A percentile compares a stretch with the other conserved stretches of the same genome.
These are phyloP conservation scores for Eclectus roratus DNA, from an alignment of 2,113 vertebrate genomes.

Conservation along the genomic window DNA sequence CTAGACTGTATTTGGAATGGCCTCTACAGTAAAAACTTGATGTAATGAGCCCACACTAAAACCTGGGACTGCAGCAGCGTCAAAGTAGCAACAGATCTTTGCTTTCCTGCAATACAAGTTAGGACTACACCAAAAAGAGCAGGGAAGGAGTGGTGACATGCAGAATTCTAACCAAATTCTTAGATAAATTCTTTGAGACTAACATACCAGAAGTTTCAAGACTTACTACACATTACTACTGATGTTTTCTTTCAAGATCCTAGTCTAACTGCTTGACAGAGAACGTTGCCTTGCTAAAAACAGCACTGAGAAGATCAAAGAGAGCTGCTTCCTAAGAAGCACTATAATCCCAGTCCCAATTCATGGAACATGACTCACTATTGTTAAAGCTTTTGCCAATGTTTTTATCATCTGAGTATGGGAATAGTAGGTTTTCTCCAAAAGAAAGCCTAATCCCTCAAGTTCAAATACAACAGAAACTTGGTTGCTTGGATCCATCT, in stretches of 20 bases:
- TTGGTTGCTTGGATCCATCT: conserved; percentile 23
- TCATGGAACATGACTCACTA: conserved; percentile 44
- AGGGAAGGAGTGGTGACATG: not conserved
- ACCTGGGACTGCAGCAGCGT: not conserved
- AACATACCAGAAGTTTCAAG: not conserved
- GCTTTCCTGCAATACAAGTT: not conserved
- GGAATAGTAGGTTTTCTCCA: conserved; percentile 11
- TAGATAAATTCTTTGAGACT: not conserved
- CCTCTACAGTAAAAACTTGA: not conserved
- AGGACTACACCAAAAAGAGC: not conserved
- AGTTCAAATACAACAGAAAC: conserved; percentile 41
- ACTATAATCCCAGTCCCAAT: conserved; percentile 5
- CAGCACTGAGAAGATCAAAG: conserved; percentile 43
- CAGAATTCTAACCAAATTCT: not conserved
- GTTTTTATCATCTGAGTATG: conserved; percentile 27
- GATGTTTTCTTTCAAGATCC: not conserved
- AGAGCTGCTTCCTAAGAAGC: conserved; percentile 28
- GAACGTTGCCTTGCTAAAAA: not conserved
- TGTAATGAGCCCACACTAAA: not conserved
- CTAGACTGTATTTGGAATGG: not conserved
- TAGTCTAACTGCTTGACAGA: not conserved
- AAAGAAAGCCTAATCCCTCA: conserved; percentile 23
- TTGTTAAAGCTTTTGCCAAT: conserved; percentile 50
- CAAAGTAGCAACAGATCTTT: not conserved
- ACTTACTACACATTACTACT: not conserved